Percentiles rank a stretch among this genome's conserved stretches.
Evolutionary conservation across 2,797 vertebrate species (phyloP).

Genomic region (Scarus forsteni): DNA sequence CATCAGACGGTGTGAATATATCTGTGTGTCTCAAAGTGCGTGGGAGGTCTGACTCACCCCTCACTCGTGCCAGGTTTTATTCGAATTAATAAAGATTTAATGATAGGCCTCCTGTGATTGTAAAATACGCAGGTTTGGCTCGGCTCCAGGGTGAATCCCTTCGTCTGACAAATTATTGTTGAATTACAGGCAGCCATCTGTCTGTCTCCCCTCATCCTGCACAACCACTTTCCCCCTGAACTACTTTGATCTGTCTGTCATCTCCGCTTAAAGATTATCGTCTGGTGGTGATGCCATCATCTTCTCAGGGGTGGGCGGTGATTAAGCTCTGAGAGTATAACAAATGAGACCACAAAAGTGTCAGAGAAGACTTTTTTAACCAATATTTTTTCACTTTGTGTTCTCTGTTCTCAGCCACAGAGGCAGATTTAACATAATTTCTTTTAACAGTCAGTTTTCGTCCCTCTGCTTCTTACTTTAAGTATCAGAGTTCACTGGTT

Average conservation of each 20-base stretch:
- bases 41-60: conserved; percentile 70
- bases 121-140: conserved; percentile 59
- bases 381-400: conserved; percentile 22
- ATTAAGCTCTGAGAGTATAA: conserved; percentile 13
- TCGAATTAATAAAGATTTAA: conserved; percentile 69
- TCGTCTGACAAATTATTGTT: conserved; percentile 68
- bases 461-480: not conserved
- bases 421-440: conserved; percentile 4
- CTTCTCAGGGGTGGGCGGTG: conserved; percentile 5
- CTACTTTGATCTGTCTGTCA: conserved; percentile 44
- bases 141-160: conserved; percentile 54
- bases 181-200: conserved; percentile 67
- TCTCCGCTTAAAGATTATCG: conserved; percentile 16
- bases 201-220: conserved; percentile 58
- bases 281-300: conserved; percentile 20
- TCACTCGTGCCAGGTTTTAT: conserved; percentile 58
- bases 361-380: too few species aligned
- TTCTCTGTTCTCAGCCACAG: conserved; percentile 37
- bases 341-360: conserved; percentile 10
- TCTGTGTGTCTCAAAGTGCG: conserved; percentile 26
- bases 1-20: conserved; percentile 2
- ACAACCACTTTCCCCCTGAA: conserved; percentile 3
- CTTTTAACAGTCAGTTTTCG: conserved; percentile 19
- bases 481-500: too few species aligned
- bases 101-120: conserved; percentile 60